Evolutionary conservation across 2,888 invertebrate genomes (phyloP).

Genomic region (Agrotis segetum): DNA sequence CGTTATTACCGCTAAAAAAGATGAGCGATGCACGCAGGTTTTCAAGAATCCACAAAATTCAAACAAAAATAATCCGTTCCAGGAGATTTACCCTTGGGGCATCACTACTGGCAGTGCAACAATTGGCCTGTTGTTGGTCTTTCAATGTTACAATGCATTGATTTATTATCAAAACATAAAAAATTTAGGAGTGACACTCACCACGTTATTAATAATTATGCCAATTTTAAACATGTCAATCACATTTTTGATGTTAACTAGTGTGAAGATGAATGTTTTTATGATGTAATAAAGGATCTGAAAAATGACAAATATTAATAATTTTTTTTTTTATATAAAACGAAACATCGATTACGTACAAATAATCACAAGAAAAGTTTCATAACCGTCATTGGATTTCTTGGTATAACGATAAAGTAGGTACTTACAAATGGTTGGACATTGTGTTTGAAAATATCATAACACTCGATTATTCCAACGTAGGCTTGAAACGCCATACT

Average conservation of each 20-base stretch:
- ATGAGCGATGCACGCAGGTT: no score
- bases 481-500: constrained; percentile 31
- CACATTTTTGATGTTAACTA: constrained; percentile 18
- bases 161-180: neutral
- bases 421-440: constrained; percentile 25
- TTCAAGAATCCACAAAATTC: no score
- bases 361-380: neutral
- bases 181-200: neutral
- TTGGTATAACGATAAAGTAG: neutral
- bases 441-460: constrained; percentile 12
- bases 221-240: constrained; percentile 10
- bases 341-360: no score
- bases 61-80: no score
- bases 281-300: constrained; percentile 16
- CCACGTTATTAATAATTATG: neutral
- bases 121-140: no score
- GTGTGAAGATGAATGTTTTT: constrained; percentile 6
- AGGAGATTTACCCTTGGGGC: no score
- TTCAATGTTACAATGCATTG: no score
- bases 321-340: no score
- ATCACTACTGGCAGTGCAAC: no score
- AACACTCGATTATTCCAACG: constrained; percentile 38
- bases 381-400: neutral
- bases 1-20: no score
- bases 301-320: neutral